phyloP scores from a whole-genome alignment of 2,113 vertebrate species.

The Ranitomeya imitator region DNA sequence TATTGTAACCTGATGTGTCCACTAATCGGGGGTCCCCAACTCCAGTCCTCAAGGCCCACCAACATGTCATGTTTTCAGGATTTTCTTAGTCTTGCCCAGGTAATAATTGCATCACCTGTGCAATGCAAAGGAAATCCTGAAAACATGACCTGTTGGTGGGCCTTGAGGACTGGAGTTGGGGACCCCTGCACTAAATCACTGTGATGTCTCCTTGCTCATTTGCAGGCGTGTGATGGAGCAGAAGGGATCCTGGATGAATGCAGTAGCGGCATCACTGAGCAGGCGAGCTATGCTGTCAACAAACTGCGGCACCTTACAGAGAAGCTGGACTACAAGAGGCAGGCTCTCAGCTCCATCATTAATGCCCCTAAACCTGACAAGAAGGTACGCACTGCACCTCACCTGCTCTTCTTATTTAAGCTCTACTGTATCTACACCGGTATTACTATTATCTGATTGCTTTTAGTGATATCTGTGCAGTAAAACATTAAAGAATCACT shows the following conservation, averaged over 20 bases:
- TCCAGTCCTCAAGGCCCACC: too few species aligned
- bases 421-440: not conserved
- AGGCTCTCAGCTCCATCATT: slow-evolving; percentile 92
- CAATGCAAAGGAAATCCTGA: too few species aligned
- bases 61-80: too few species aligned
- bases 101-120: too few species aligned
- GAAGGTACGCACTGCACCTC: slow-evolving; percentile 76
- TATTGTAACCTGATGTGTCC: not conserved
- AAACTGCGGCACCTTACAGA: slow-evolving; percentile 90
- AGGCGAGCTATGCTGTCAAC: slow-evolving; percentile 90
- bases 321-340: slow-evolving; percentile 95
- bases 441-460: not conserved
- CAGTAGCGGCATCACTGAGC: slow-evolving; percentile 85
- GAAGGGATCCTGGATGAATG: slow-evolving; percentile 83
- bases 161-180: too few species aligned
- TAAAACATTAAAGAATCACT: not conserved
- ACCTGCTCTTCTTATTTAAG: not conserved
- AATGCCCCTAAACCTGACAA: slow-evolving; percentile 96
- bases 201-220: not conserved
- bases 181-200: too few species aligned
- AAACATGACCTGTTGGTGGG: too few species aligned
- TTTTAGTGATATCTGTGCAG: not conserved
- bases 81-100: too few species aligned
- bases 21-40: too few species aligned
- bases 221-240: slow-evolving; percentile 73